These are phyloP conservation scores for Potorous gilbertii DNA, from an alignment of 2,797 vertebrate genomes.

Conservation along the genomic window DNA sequence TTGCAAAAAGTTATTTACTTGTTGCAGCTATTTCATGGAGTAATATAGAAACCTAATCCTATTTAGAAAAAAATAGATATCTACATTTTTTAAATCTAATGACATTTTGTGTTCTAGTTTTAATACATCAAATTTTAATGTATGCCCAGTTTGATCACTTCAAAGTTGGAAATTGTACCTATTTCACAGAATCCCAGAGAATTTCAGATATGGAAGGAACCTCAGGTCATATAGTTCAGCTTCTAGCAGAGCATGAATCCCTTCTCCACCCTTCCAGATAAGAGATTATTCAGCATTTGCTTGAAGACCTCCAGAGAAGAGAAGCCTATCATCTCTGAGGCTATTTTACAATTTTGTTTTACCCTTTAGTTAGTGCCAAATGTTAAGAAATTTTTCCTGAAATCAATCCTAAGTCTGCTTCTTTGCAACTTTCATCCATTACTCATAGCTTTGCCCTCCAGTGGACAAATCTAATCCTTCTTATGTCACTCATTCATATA, in stretches of 20 bases:
- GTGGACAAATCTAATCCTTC: not conserved
- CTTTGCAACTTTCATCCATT: not conserved
- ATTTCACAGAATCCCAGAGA: constrained; percentile 22
- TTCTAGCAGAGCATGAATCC: not conserved
- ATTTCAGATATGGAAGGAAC: not conserved
- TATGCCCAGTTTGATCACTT: not conserved
- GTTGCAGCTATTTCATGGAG: not conserved
- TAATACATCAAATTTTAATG: constrained; percentile 39
- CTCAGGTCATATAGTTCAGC: not conserved
- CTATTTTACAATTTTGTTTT: not conserved
- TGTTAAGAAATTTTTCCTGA: not conserved
- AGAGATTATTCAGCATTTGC: not conserved
- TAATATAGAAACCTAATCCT: constrained; percentile 24
- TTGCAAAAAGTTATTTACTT: constrained; percentile 49
- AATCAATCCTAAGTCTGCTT: not conserved
- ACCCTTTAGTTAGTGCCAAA: not conserved
- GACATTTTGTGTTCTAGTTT: not conserved
- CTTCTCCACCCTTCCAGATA: not conserved
- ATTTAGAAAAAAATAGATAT: not conserved
- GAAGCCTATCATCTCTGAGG: not conserved
- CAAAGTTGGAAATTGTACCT: constrained; percentile 6
- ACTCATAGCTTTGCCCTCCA: not conserved
- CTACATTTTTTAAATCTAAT: not conserved
- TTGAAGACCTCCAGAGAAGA: not conserved
- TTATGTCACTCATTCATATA: not conserved